Evolutionary conservation across 2,888 invertebrate species (phyloP).

Genomic region (Troides helena): DNA sequence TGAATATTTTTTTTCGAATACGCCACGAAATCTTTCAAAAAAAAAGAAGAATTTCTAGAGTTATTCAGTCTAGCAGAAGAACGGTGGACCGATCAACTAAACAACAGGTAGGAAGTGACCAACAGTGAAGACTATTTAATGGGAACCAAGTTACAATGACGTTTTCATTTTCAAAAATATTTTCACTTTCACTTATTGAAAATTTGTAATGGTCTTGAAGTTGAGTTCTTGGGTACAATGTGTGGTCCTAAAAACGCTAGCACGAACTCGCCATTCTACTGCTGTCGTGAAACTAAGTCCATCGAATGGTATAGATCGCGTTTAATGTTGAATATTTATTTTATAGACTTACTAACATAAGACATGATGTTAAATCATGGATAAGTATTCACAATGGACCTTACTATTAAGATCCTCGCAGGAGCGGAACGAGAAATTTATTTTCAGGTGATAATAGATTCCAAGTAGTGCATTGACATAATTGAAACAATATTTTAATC

Average conservation of each 20-base stretch:
- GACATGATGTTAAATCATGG: background rate
- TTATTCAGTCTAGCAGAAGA: background rate
- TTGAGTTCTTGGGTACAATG: background rate
- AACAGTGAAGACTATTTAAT: too few species aligned
- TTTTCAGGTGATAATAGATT: conserved; percentile 2
- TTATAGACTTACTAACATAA: background rate
- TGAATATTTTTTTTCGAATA: too few species aligned
- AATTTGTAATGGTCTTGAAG: background rate
- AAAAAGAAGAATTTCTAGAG: background rate
- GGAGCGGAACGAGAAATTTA: background rate
- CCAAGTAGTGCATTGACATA: background rate
- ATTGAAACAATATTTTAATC: background rate
- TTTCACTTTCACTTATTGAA: background rate
- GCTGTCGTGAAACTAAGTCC: background rate
- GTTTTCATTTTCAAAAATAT: background rate
- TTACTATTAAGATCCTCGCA: background rate
- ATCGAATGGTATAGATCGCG: background rate
- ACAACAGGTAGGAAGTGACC: background rate
- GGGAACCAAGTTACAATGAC: too few species aligned
- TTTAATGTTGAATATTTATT: background rate
- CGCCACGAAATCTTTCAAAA: too few species aligned
- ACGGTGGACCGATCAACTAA: background rate
- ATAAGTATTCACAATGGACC: background rate
- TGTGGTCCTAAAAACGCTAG: background rate
- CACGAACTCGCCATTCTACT: background rate